Percentiles rank a stretch among this genome's conserved stretches.
Conservation (phyloP, 2,113 vertebrate genomes). For the Gobio gobio region DNA sequence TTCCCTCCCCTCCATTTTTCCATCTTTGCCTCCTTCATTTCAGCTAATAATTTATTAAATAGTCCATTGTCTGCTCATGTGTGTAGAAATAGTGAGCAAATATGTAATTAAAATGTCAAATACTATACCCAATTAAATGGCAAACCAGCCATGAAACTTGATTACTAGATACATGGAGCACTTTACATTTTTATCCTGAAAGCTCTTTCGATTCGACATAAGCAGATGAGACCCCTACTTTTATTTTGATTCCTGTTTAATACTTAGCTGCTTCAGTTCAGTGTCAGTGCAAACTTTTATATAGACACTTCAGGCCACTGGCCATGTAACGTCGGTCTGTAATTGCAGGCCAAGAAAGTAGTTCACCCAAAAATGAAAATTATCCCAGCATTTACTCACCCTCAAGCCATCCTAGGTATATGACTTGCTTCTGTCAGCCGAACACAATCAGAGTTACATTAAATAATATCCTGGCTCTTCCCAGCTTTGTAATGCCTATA, state of each 20-base stretch:
- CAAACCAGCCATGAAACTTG: constrained; percentile 60
- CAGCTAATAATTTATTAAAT: constrained; percentile 61
- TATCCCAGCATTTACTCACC: too few relatives aligned
- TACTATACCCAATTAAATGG: constrained; percentile 58
- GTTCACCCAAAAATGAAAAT: too few relatives aligned
- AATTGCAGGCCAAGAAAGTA: background rate
- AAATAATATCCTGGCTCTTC: too few relatives aligned
- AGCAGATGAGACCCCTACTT: constrained; percentile 20
- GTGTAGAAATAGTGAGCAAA: constrained; percentile 48
- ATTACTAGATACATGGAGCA: constrained; percentile 57
- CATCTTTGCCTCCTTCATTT: constrained; percentile 55
- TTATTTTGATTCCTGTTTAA: constrained; percentile 6
- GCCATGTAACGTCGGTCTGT: background rate
- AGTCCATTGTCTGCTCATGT: constrained; percentile 55
- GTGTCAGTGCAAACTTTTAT: background rate
- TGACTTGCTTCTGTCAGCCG: too few relatives aligned
- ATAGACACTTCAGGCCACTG: background rate
- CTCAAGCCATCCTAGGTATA: too few relatives aligned
- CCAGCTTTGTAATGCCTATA: too few relatives aligned
- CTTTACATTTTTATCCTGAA: constrained; percentile 40
- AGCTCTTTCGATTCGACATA: background rate
- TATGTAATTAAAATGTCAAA: constrained; percentile 63
- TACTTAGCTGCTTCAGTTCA: background rate
- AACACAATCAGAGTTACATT: too few relatives aligned
- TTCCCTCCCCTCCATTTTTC: background rate